Evolutionary conservation across 2,797 vertebrate genomes (phyloP), one percentile per base, ranked within the genome.

Genomic region (Knipowitschia caucasica): DNA sequence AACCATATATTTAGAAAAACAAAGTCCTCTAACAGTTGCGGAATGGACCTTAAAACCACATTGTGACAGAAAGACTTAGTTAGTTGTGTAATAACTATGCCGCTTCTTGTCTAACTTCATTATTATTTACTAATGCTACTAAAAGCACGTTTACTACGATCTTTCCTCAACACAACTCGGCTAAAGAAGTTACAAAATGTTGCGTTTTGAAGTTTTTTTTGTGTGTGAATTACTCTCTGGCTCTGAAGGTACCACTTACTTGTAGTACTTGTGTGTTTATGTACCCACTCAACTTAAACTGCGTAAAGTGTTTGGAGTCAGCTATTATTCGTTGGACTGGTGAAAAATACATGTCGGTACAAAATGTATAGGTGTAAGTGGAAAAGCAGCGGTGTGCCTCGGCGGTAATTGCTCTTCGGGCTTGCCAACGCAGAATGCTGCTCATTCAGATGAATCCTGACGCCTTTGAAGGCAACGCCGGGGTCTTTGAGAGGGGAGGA

Each of bases 371-470:
- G 78, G 78, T 80, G 69, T 79, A 73, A 70, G 61, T 71, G 69
- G 75, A 82, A 45, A 52, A 73, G 74, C 73, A 76, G 55, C 80
- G 72, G 64, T 68, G 64, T 39, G 69, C 83, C 78, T 63, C 67
- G 71, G 84, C 56, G 45, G 82, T 85, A 72, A 69, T 68, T 86
- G 80, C 83, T 74, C 56, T 75, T 73, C 64, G 68, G 86, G 71
- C 49, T 86, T 83, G 77, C 82, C 83, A 86, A 86, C 85, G 78
- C 82, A 83, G 84, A 86, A 86, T 83, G 81, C 78, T 87, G 82
- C 81, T 86, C 81, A 78, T 87, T 79, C 71, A 88, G 81, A 86
- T 86, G 82, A 88, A 85, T 86, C 83, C 47, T 62, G 83, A 87
- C 59, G 75, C 81, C 76, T 87, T 79, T 84, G 80, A 83, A 86